Percentiles rank a stretch among this genome's conserved stretches.
Conservation (phyloP, 2,888 invertebrate species). For the Rotaria sp. region DNA sequence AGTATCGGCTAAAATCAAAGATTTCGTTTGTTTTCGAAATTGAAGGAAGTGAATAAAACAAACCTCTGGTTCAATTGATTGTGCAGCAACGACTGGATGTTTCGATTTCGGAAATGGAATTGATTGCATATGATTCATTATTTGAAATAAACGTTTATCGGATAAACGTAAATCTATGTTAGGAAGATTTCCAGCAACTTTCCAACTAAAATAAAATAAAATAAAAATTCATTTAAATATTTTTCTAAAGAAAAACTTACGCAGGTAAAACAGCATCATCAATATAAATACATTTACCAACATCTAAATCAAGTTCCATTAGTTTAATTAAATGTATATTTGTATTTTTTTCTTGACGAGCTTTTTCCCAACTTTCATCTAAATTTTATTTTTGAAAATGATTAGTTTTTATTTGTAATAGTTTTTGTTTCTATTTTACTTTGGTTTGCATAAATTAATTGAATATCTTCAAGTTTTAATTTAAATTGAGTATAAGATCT, state of each 20-base stretch:
- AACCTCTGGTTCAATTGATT: neutral
- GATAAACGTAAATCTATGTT: slow-evolving; percentile 57
- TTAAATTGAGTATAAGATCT: neutral
- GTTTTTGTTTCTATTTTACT: neutral
- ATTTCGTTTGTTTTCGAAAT: too few species aligned
- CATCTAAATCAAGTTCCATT: slow-evolving; percentile 29
- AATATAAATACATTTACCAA: slow-evolving; percentile 32
- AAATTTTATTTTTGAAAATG: neutral
- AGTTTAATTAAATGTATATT: slow-evolving; percentile 14
- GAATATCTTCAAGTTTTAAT: slow-evolving; percentile 11
- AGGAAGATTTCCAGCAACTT: slow-evolving; percentile 63
- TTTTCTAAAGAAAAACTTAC: neutral
- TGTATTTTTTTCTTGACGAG: neutral
- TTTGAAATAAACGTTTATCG: slow-evolving; percentile 57
- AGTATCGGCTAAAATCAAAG: neutral
- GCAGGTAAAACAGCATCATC: slow-evolving; percentile 38
- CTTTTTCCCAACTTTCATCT: slow-evolving; percentile 18
- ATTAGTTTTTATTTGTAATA: neutral
- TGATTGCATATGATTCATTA: slow-evolving; percentile 57
- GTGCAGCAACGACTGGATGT: neutral
- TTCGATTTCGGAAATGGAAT: slow-evolving; percentile 56
- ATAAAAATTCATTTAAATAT: neutral
- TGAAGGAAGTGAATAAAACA: neutral
- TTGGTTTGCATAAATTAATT: neutral
- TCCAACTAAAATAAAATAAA: slow-evolving; percentile 56